Conservation (phyloP, 2,113 vertebrate genomes). For the Nesoenas mayeri region DNA sequence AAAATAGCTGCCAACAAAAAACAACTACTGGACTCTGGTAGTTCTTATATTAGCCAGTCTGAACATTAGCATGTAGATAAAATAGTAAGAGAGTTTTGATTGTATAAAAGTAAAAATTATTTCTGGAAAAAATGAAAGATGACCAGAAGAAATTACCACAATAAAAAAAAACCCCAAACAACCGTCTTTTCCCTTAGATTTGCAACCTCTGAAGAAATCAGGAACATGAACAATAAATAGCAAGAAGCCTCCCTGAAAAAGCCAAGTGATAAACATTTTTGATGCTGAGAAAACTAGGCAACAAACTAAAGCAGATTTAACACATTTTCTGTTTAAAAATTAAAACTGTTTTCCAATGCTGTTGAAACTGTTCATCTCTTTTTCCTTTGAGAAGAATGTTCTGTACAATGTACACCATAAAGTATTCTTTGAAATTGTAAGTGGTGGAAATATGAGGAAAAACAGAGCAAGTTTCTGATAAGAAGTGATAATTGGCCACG, state of each 20-base stretch:
- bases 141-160: not conserved
- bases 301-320: not conserved
- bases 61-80: not conserved
- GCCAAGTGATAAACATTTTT: not conserved
- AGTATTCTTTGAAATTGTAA: not conserved
- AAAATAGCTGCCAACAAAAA: not conserved
- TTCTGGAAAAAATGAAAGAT: not conserved
- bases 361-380: not conserved
- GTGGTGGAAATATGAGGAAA: not conserved
- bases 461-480: not conserved
- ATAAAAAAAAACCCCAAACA: not conserved
- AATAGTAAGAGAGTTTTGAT: not conserved
- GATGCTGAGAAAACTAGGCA: not conserved
- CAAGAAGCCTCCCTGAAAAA: not conserved
- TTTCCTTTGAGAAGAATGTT: not conserved
- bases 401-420: not conserved
- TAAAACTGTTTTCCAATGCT: not conserved
- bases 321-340: not conserved
- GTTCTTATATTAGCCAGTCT: not conserved
- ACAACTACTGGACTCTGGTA: not conserved
- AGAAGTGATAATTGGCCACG: not conserved
- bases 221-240: not conserved
- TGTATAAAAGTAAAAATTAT: not conserved
- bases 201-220: not conserved
- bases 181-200: not conserved